Percentiles rank a stretch among this genome's conserved stretches.
Evolutionary conservation across 2,888 invertebrate species (phyloP).

Genomic region (Trichogramma dendrolimi): DNA sequence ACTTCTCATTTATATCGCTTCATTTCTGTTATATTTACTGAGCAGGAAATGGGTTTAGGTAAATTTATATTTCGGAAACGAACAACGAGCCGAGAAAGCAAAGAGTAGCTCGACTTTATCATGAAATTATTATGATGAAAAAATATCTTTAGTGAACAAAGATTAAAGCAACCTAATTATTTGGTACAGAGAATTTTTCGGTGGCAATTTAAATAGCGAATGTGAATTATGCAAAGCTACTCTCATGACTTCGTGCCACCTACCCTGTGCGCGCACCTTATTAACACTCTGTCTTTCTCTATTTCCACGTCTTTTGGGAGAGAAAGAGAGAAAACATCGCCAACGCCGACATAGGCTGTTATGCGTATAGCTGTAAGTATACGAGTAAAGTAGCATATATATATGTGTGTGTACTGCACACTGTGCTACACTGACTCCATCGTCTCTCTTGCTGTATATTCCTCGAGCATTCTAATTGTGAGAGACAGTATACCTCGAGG

Average conservation of each 20-base stretch:
- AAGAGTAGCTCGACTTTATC: too few species aligned
- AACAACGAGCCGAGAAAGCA: too few species aligned
- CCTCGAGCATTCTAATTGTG: slow-evolving; percentile 49
- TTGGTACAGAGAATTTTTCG: too few species aligned
- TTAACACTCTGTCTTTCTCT: slow-evolving; percentile 10
- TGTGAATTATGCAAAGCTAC: slow-evolving; percentile 7
- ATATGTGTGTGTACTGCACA: slow-evolving; percentile 14
- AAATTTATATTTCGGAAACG: too few species aligned
- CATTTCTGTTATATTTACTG: too few species aligned
- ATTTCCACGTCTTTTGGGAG: neutral
- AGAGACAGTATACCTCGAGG: slow-evolving; percentile 43
- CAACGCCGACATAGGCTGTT: slow-evolving; percentile 34
- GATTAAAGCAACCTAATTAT: too few species aligned
- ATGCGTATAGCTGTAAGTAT: slow-evolving; percentile 35
- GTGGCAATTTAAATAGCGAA: too few species aligned
- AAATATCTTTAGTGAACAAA: too few species aligned
- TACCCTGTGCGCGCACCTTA: slow-evolving; percentile 3
- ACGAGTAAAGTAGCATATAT: slow-evolving; percentile 32
- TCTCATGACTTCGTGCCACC: neutral
- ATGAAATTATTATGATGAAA: too few species aligned
- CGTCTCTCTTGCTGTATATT: slow-evolving; percentile 27
- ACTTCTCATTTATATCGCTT: too few species aligned
- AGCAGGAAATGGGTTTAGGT: too few species aligned
- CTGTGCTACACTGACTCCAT: slow-evolving; percentile 9
- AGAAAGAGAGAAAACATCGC: slow-evolving; percentile 23